Evolutionary conservation across 2,888 invertebrate genomes (phyloP).

Genomic region (Pinctada fucata): DNA sequence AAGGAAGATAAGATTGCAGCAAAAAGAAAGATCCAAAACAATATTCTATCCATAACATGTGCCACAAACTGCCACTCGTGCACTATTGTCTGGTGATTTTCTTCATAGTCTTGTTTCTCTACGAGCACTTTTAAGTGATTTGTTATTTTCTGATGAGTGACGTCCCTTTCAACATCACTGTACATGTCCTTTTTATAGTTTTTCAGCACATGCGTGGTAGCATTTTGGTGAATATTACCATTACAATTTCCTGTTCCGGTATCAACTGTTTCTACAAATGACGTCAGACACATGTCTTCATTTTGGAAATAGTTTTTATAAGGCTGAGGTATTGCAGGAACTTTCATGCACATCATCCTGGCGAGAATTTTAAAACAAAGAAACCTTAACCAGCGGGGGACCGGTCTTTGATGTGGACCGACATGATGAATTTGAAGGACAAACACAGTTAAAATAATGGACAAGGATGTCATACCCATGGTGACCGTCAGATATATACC

Average conservation of each 20-base stretch:
- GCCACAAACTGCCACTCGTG: constrained; percentile 76
- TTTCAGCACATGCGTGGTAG: constrained; percentile 21
- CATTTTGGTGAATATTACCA: constrained; percentile 46
- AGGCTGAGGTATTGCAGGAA: constrained; percentile 50
- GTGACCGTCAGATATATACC: constrained; percentile 78
- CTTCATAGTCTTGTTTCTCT: constrained; percentile 69
- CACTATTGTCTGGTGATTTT: constrained; percentile 70
- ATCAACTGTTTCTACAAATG: constrained; percentile 62
- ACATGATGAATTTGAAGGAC: constrained; percentile 78
- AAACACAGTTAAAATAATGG: constrained; percentile 77
- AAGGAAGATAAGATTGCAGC: constrained; percentile 72
- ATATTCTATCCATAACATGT: constrained; percentile 73
- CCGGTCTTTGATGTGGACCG: constrained; percentile 73
- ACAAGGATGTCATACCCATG: constrained; percentile 78
- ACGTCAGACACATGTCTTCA: constrained; percentile 62
- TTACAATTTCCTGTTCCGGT: constrained; percentile 57
- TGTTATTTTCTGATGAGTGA: constrained; percentile 65
- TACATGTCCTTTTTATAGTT: constrained; percentile 29
- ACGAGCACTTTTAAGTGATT: constrained; percentile 69
- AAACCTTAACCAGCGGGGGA: constrained; percentile 74
- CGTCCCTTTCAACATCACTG: constrained; percentile 43
- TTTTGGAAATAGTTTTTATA: constrained; percentile 39
- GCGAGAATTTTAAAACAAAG: constrained; percentile 74
- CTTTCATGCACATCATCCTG: constrained; percentile 71
- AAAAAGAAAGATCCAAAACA: constrained; percentile 75